phyloP scores from a whole-genome alignment of 1,140 invertebrate genomes.

The Drosophila rhopaloa region DNA sequence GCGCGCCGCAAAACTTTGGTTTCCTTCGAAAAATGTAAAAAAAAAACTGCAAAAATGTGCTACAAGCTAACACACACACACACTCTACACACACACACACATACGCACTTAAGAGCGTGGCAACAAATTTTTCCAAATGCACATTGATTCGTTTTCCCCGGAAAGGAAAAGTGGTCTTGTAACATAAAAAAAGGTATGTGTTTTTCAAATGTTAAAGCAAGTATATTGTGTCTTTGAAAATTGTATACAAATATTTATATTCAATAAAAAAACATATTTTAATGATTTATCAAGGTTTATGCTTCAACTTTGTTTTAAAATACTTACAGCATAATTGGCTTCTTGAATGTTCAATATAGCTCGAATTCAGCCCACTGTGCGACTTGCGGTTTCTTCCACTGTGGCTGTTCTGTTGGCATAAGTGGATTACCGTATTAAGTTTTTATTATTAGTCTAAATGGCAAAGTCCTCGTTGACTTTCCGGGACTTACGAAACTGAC shows the following conservation, averaged over 20 bases:
- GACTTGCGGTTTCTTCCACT: constrained; percentile 45
- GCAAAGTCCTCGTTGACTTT: constrained; percentile 72
- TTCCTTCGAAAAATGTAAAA: constrained; percentile 46
- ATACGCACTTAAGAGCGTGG: constrained; percentile 29
- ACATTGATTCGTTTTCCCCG: constrained; percentile 8
- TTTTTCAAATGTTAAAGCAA: not conserved
- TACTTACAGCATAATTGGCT: too few relatives aligned
- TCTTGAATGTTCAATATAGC: too few relatives aligned
- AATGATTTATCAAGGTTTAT: too few relatives aligned
- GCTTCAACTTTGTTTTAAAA: too few relatives aligned
- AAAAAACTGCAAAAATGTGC: constrained; percentile 26
- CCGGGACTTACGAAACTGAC: constrained; percentile 40
- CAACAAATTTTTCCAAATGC: constrained; percentile 24
- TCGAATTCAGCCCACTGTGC: constrained; percentile 41
- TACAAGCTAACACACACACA: constrained; percentile 1
- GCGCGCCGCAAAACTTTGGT: constrained; percentile 76
- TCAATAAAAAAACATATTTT: too few relatives aligned
- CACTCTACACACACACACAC: not conserved
- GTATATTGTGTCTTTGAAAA: too few relatives aligned
- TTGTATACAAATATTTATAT: too few relatives aligned
- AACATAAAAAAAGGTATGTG: too few relatives aligned
- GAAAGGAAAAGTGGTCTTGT: too few relatives aligned
- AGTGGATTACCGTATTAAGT: constrained; percentile 82
- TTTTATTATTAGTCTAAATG: constrained; percentile 83
- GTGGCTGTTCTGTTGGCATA: constrained; percentile 59